phyloP scores from a whole-genome alignment of 2,797 vertebrate species.

The Tragelaphus eurycerus region DNA sequence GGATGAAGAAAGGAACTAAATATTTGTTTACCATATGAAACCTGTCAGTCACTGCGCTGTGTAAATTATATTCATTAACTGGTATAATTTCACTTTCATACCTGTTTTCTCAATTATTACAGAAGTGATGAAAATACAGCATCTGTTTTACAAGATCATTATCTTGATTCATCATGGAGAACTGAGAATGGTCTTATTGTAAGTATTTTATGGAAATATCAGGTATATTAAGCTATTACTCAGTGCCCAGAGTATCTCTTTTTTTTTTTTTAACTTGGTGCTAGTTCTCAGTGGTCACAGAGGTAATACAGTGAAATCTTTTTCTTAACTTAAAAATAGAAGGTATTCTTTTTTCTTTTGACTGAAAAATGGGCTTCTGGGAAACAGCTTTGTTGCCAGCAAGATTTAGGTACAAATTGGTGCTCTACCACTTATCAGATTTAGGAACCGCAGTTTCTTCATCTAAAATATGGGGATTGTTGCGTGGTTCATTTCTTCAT shows the following conservation, averaged over 20 bases:
- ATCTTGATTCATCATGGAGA: constrained; percentile 92
- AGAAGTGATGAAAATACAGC: constrained; percentile 84
- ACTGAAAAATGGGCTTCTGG: constrained; percentile 20
- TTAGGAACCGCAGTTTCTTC: constrained; percentile 10
- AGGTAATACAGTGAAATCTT: not conserved
- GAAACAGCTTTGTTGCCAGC: not conserved
- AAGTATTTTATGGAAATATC: constrained; percentile 72
- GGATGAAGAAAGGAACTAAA: not conserved
- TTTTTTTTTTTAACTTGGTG: not conserved
- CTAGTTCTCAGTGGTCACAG: not conserved
- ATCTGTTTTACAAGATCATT: constrained; percentile 87
- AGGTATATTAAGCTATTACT: not conserved
- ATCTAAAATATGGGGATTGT: not conserved
- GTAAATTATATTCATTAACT: not conserved
- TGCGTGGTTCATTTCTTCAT: not conserved
- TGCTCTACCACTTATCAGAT: not conserved
- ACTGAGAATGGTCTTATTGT: constrained; percentile 88
- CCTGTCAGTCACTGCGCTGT: not conserved
- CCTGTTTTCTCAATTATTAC: constrained; percentile 67
- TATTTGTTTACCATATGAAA: not conserved
- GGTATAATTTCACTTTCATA: not conserved
- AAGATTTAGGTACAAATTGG: constrained; percentile 6
- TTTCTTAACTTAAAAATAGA: constrained; percentile 28
- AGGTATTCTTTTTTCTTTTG: not conserved
- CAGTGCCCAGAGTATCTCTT: not conserved